A percentile compares a stretch with the other conserved stretches of the same genome.
Evolutionary conservation across 2,113 vertebrate species (phyloP).

Genomic region (Mola mola): DNA sequence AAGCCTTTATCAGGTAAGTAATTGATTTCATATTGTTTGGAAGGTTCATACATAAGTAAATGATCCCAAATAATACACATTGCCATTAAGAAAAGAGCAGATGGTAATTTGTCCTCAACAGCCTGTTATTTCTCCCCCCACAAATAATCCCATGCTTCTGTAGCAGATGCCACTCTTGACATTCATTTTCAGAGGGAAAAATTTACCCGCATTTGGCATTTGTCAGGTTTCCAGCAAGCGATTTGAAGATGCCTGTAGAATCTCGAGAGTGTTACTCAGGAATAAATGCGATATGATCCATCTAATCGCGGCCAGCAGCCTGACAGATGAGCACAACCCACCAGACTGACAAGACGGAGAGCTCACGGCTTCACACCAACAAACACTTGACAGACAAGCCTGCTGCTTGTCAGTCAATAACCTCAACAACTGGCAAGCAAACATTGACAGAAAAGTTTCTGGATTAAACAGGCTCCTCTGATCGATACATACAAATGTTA

Average conservation of each 20-base stretch:
- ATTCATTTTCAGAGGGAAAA: neutral
- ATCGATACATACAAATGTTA: too few relatives aligned
- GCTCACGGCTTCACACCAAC: conserved; percentile 46
- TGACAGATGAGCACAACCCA: conserved; percentile 29
- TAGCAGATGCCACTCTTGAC: neutral
- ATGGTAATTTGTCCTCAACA: neutral
- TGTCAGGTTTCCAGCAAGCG: conserved; percentile 16
- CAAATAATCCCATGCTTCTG: too few relatives aligned
- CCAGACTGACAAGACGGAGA: conserved; percentile 45
- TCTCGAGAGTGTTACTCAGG: conserved; percentile 15
- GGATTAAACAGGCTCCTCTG: too few relatives aligned
- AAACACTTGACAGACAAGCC: conserved; percentile 49
- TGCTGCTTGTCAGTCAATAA: conserved; percentile 46
- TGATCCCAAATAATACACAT: too few relatives aligned
- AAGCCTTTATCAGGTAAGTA: too few relatives aligned
- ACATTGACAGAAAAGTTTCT: too few relatives aligned
- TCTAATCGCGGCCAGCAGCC: conserved; percentile 36
- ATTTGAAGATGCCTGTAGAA: conserved; percentile 25
- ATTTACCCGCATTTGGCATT: conserved; percentile 4
- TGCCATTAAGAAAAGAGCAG: conserved; percentile 1
- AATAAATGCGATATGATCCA: conserved; percentile 17
- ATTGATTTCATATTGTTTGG: too few relatives aligned
- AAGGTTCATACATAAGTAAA: too few relatives aligned
- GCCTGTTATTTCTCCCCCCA: neutral
- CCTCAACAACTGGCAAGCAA: conserved; percentile 11